Conservation (phyloP, 2,113 vertebrate genomes). For the Tonatia bakeri region DNA sequence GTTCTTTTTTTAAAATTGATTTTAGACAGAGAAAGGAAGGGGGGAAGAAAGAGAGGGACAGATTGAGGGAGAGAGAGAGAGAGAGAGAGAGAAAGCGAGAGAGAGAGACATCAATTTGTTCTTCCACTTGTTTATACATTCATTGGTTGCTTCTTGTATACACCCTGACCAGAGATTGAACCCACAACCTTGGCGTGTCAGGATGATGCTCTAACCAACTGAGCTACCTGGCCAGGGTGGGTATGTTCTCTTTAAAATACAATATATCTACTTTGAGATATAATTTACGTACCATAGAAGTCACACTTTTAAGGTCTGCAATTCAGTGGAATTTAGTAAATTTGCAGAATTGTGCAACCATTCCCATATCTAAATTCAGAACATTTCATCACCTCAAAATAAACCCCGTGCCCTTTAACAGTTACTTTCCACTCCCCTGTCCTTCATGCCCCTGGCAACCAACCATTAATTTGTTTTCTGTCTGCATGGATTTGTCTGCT, state of each 20-base stretch:
- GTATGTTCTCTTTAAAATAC: not conserved
- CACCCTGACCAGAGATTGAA: no score
- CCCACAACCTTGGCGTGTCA: no score
- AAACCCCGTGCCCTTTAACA: not conserved
- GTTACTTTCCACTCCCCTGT: not conserved
- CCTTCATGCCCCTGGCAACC: not conserved
- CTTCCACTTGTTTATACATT: no score
- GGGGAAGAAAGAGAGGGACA: no score
- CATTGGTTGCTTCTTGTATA: no score
- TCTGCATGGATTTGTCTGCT: not conserved
- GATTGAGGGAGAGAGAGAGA: no score
- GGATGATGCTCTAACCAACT: no score
- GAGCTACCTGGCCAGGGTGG: not conserved
- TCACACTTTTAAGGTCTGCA: not conserved
- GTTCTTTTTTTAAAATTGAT: not conserved
- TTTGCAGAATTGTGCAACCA: not conserved
- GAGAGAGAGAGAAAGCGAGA: no score
- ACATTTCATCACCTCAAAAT: not conserved
- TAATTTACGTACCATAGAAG: not conserved
- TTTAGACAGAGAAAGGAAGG: no score
- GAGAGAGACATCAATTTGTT: no score
- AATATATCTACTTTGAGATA: not conserved
- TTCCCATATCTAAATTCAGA: not conserved
- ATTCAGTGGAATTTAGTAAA: conserved; percentile 24
- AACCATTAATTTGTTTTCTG: not conserved